phyloP scores from a whole-genome alignment of 2,113 vertebrate genomes.

The Phodopus roborovskii region DNA sequence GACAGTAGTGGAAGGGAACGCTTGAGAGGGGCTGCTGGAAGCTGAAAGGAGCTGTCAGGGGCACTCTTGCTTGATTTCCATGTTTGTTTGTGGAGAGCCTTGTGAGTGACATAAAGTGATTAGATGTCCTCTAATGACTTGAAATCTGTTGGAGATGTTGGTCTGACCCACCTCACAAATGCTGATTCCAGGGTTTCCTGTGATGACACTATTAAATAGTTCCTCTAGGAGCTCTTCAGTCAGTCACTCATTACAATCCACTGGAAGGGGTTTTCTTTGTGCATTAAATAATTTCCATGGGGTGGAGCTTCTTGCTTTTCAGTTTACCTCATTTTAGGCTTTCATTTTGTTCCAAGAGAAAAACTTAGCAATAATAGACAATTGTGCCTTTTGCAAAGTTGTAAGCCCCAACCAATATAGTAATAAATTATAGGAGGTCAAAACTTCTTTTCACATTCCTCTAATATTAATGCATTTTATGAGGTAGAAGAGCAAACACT shows the following conservation, averaged over 20 bases:
- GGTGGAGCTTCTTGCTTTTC: conserved; percentile 71
- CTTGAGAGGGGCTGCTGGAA: neutral
- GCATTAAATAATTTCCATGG: conserved; percentile 69
- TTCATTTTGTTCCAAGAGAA: conserved; percentile 59
- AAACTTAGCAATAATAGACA: conserved; percentile 62
- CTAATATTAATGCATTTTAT: conserved; percentile 65
- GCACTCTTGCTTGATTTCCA: conserved; percentile 39
- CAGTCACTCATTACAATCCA: conserved; percentile 42
- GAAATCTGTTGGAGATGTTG: conserved; percentile 63
- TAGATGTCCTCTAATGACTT: conserved; percentile 62
- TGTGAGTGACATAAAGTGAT: conserved; percentile 59
- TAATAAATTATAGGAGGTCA: conserved; percentile 67
- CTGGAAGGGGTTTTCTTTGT: conserved; percentile 62
- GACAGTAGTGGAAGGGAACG: conserved; percentile 53
- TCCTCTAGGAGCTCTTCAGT: conserved; percentile 36
- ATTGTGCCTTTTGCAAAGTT: conserved; percentile 72
- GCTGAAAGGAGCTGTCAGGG: conserved; percentile 57
- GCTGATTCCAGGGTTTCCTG: conserved; percentile 63
- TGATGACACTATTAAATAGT: conserved; percentile 64
- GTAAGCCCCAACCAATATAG: conserved; percentile 54
- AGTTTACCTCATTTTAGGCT: conserved; percentile 66
- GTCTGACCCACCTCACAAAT: conserved; percentile 67
- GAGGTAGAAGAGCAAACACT: conserved; percentile 70
- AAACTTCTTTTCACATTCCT: conserved; percentile 66
- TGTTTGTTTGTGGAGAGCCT: conserved; percentile 52